Conservation (phyloP, 2,888 invertebrate species). For the Mesorhabditis belari region DNA sequence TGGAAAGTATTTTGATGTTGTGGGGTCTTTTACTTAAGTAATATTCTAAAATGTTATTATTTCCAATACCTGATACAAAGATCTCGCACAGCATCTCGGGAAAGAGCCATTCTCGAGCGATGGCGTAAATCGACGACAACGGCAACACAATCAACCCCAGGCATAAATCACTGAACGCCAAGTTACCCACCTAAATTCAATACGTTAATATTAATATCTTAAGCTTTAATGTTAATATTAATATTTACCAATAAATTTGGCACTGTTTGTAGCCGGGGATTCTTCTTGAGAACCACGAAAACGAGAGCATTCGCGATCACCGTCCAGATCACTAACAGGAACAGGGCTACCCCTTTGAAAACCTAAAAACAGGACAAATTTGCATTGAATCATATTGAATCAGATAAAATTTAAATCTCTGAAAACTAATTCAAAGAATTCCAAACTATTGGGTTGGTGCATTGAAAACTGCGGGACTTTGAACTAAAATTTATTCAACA, state of each 20-base stretch:
- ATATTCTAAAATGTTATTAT: not conserved
- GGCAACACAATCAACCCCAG: slow-evolving; percentile 57
- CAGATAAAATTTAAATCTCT: no score
- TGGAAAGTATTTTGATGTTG: slow-evolving; percentile 13
- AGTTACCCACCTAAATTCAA: slow-evolving; percentile 53
- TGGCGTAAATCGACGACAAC: slow-evolving; percentile 56
- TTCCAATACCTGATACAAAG: slow-evolving; percentile 54
- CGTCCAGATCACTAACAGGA: slow-evolving; percentile 51
- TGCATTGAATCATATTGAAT: no score
- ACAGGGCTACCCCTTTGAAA: slow-evolving; percentile 46
- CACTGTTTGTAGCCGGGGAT: slow-evolving; percentile 53
- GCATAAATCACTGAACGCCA: slow-evolving; percentile 57
- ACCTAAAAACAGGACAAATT: slow-evolving; percentile 25
- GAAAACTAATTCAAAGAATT: no score
- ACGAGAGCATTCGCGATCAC: slow-evolving; percentile 51
- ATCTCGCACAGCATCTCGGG: slow-evolving; percentile 55
- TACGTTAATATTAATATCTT: not conserved
- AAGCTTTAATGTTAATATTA: not conserved
- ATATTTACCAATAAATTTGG: slow-evolving; percentile 55
- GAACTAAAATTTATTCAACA: no score
- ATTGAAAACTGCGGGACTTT: no score
- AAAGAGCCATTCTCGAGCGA: slow-evolving; percentile 56
- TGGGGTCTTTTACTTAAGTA: not conserved
- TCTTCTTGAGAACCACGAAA: slow-evolving; percentile 53
- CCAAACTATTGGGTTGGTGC: no score